These are phyloP conservation scores for Dipodomys spectabilis DNA, from an alignment of 2,113 vertebrate genomes.

Conservation along the genomic window DNA sequence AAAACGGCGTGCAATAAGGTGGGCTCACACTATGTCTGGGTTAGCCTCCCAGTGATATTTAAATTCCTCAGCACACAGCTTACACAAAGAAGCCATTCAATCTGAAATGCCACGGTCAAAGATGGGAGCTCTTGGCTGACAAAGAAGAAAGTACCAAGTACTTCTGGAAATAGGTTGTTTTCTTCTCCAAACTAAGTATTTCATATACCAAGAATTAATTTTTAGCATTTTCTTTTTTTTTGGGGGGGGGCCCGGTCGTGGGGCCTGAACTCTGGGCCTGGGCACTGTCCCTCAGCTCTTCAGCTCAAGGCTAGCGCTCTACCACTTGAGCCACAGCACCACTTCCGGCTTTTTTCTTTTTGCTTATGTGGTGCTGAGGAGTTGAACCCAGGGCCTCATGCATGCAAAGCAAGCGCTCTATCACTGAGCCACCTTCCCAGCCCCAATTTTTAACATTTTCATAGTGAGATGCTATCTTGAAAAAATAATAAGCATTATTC, in stretches of 20 bases:
- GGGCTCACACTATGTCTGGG: not conserved
- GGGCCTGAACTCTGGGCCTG: too few relatives aligned
- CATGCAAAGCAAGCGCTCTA: too few relatives aligned
- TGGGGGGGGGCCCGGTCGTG: too few relatives aligned
- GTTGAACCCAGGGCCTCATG: too few relatives aligned
- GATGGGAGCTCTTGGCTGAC: not conserved
- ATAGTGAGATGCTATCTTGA: not conserved
- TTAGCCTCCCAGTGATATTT: not conserved
- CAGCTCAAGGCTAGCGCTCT: too few relatives aligned
- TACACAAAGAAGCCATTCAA: not conserved
- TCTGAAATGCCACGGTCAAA: not conserved
- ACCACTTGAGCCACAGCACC: too few relatives aligned
- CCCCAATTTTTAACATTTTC: not conserved
- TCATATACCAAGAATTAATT: conserved; percentile 8
- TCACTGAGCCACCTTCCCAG: too few relatives aligned
- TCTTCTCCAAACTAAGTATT: conserved; percentile 15
- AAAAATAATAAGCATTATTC: not conserved
- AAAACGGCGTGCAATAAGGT: too few relatives aligned
- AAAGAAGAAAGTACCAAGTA: not conserved
- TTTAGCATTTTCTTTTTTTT: too few relatives aligned
- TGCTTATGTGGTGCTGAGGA: too few relatives aligned
- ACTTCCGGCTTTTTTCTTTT: too few relatives aligned
- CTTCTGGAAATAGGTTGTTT: not conserved
- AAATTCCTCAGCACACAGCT: not conserved
- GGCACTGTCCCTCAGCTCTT: too few relatives aligned